Evolutionary conservation across 2,113 vertebrate genomes (phyloP), one percentile per base, ranked within the genome.

Genomic region (Antennarius striatus): DNA sequence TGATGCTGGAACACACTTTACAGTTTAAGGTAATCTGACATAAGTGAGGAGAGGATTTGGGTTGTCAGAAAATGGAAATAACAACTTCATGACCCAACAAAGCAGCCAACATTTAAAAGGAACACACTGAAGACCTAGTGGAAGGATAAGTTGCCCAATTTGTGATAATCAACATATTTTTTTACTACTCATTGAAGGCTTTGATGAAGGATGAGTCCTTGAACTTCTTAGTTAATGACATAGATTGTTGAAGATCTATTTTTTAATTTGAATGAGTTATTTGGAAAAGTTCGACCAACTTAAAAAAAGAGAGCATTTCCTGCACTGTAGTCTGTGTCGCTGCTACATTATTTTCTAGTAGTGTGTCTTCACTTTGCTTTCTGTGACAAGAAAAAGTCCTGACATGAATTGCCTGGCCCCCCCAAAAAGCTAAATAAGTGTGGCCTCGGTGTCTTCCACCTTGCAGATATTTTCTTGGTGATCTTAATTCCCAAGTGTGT

Each of bases 1-100:
- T 47, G 22, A 39, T 56, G 60, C 46, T 47, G 59, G 43, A 47
- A 57, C n/a, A 43, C 40, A 22, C n/a, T 54, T 59, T 10, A n/a
- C 14, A 39, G 17, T 7, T 43, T 16, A 52, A 56, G 28, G 16
- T 72, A 22, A 66, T 61, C 60, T 9, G 5, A 32, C 12, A 52
- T 56, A 29, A 52, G 7, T 42, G 72, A 3, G 10, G 28, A 14
- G 15, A 29, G 12, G 39, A 48, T 42, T 48, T 43, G 47, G 30
- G 39, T 39, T 52, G 39, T 56, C 36, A 51, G 4, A 36, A 39
- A 56, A 9, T 45, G 42, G 36, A 71, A 50, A 16, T 28, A 52
- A 47, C 16, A 5, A 8, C 7, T 51, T 63, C 3, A 43, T 8
- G 6, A 4, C n/a, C 3, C 7, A 43, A 43, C 42, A 3, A 43